Evolutionary conservation across 2,797 vertebrate genomes (phyloP).

Genomic region (Eutrigla gurnardus): DNA sequence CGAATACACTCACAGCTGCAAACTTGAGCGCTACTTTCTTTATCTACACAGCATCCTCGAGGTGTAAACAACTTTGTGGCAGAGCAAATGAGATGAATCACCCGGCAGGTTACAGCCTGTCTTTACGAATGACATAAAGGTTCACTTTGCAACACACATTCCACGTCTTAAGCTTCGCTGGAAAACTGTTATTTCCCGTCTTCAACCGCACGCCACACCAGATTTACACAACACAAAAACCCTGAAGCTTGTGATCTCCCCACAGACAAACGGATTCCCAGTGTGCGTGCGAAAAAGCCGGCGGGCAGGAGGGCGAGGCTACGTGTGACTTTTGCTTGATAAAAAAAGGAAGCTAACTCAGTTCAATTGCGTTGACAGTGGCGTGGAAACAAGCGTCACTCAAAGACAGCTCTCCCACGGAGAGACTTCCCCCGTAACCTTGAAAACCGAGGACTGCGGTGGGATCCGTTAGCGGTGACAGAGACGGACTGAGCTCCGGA

Average conservation of each 20-base stretch:
- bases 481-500: slow-evolving; percentile 42
- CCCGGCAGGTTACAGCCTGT: slow-evolving; percentile 70
- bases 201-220: slow-evolving; percentile 26
- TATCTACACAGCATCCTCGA: neutral
- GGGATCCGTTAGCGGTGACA: slow-evolving; percentile 57
- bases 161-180: slow-evolving; percentile 37
- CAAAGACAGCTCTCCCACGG: slow-evolving; percentile 51
- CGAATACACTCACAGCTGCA: slow-evolving; percentile 27
- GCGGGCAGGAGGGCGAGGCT: slow-evolving; percentile 9
- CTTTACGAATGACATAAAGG: slow-evolving; percentile 33
- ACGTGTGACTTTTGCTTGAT: slow-evolving; percentile 24
- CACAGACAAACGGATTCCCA: slow-evolving; percentile 19
- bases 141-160: slow-evolving; percentile 54
- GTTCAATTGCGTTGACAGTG: slow-evolving; percentile 45
- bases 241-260: slow-evolving; percentile 30
- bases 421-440: slow-evolving; percentile 64
- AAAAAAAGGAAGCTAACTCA: slow-evolving; percentile 31
- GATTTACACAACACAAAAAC: slow-evolving; percentile 45
- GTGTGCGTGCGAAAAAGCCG: neutral
- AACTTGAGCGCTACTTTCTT: neutral
- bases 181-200: slow-evolving; percentile 53
- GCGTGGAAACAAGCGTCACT: slow-evolving; percentile 47
- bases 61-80: slow-evolving; percentile 50
- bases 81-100: slow-evolving; percentile 52
- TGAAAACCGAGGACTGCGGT: slow-evolving; percentile 50